Percentiles rank a stretch among this genome's conserved stretches.
Evolutionary conservation across 2,113 vertebrate species (phyloP).

Genomic region (Pelusios castaneus): DNA sequence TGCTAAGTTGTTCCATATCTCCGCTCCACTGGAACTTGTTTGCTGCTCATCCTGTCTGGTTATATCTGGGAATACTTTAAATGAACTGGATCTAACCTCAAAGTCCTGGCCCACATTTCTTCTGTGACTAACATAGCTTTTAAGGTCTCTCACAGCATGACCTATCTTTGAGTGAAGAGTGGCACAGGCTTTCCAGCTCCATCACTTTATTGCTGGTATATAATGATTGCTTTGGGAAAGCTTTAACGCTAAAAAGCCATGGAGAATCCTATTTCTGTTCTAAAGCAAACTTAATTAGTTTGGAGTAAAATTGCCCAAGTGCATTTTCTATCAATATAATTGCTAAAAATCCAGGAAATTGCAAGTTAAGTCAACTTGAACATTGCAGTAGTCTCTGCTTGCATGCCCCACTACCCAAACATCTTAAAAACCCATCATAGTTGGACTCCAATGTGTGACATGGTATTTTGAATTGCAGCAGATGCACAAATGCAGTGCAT

Average conservation of each 20-base stretch:
- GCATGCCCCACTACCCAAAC: background rate
- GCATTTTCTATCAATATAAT: slow-evolving; percentile 5
- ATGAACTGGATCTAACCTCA: slow-evolving; percentile 22
- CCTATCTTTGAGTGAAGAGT: slow-evolving; percentile 3
- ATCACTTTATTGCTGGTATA: slow-evolving; percentile 5
- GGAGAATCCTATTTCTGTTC: slow-evolving; percentile 17
- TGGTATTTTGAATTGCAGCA: background rate
- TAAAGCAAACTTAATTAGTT: slow-evolving; percentile 15
- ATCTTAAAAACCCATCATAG: background rate
- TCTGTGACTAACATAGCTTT: slow-evolving; percentile 47
- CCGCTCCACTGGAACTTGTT: slow-evolving; percentile 1
- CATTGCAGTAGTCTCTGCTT: background rate
- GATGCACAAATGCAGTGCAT: background rate
- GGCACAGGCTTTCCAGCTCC: slow-evolving; percentile 14
- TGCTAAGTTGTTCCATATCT: background rate
- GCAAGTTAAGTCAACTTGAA: background rate
- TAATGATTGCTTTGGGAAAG: slow-evolving; percentile 18
- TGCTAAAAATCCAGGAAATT: background rate
- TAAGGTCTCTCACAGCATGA: slow-evolving; percentile 31
- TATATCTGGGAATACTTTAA: slow-evolving; percentile 37
- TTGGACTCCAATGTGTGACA: background rate
- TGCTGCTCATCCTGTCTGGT: background rate
- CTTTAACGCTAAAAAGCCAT: slow-evolving; percentile 9
- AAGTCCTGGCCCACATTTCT: background rate
- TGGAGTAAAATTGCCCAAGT: slow-evolving; percentile 9